Percentiles rank a stretch among this genome's conserved stretches.
Evolutionary conservation across 1,140 invertebrate genomes (phyloP).

Genomic region (Megalonaias nervosa): DNA sequence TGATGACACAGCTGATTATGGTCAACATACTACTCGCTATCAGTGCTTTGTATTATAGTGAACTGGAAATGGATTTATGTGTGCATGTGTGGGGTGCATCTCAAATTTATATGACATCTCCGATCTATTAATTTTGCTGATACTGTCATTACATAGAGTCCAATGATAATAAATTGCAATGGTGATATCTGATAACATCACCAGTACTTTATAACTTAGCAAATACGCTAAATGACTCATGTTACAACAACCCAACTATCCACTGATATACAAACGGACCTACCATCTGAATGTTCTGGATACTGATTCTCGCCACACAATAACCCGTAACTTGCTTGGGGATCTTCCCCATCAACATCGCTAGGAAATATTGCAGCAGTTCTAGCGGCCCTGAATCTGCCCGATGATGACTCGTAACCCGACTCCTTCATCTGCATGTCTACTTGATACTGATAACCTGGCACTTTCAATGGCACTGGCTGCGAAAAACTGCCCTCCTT

Average conservation of each 20-base stretch:
- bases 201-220: background rate
- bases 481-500: constrained; percentile 61
- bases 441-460: constrained; percentile 53
- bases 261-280: background rate
- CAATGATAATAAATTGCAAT: background rate
- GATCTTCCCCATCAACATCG: constrained; percentile 61
- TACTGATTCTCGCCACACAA: constrained; percentile 48
- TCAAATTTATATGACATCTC: too few relatives aligned
- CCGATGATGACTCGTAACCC: constrained; percentile 63
- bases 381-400: constrained; percentile 54
- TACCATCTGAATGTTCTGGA: constrained; percentile 48
- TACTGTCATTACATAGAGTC: background rate
- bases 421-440: constrained; percentile 65
- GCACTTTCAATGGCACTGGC: constrained; percentile 37
- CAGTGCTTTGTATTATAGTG: too few relatives aligned
- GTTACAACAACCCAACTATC: background rate
- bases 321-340: constrained; percentile 33
- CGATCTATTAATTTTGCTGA: background rate
- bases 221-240: background rate
- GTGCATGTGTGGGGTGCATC: too few relatives aligned
- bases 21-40: too few relatives aligned
- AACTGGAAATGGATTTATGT: too few relatives aligned
- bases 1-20: too few relatives aligned
- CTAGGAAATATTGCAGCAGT: constrained; percentile 57
- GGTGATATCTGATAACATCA: too few relatives aligned